phyloP scores from a whole-genome alignment of 2,113 vertebrate genomes.

The Myotis yumanensis region DNA sequence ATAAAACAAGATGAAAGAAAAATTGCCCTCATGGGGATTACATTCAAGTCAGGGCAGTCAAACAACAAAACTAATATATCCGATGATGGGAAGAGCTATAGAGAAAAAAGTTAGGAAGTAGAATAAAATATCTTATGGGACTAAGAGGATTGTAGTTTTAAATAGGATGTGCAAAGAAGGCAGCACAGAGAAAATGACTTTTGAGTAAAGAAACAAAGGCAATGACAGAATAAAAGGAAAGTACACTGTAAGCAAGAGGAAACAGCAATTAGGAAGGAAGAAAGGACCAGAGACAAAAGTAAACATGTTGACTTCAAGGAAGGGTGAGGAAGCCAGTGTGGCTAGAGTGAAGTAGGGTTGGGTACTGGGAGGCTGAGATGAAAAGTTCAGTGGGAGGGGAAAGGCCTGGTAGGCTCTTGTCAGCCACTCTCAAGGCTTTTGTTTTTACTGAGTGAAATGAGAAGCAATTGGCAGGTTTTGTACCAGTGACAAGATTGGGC shows the following conservation, averaged over 20 bases:
- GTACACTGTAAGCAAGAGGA: neutral
- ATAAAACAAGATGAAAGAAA: neutral
- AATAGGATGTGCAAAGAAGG: neutral
- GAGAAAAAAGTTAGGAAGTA: neutral
- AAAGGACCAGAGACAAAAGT: neutral
- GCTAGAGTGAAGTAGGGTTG: neutral
- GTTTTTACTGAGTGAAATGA: neutral
- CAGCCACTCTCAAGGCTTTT: neutral
- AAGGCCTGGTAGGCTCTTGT: too few species aligned
- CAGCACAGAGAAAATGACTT: neutral
- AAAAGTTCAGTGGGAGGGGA: neutral
- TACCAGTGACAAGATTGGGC: neutral
- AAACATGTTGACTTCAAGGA: neutral
- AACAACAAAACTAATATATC: neutral
- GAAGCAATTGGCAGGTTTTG: neutral
- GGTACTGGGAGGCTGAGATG: neutral
- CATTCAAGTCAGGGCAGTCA: neutral
- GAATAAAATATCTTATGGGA: neutral
- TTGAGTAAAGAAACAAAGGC: neutral
- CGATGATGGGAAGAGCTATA: neutral
- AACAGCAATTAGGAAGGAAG: neutral
- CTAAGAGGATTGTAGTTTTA: neutral
- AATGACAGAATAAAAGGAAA: neutral
- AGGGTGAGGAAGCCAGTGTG: neutral
- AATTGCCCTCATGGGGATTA: neutral